A percentile compares a stretch with the other conserved stretches of the same genome.
Conservation (phyloP, 2,797 vertebrate genomes). For the Amazona finschi region DNA sequence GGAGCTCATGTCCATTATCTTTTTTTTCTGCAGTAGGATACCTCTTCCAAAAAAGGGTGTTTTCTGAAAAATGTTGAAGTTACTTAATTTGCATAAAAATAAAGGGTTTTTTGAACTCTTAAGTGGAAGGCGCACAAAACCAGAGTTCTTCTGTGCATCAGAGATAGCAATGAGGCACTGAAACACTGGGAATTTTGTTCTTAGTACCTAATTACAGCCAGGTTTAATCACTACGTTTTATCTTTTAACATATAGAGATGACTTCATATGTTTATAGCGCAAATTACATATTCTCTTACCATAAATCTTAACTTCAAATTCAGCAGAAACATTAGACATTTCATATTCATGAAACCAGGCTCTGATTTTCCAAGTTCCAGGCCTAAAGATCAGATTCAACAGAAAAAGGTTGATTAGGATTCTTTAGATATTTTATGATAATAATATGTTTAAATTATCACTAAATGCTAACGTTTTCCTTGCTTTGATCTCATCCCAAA, state of each 20-base stretch:
- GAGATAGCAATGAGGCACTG: neutral
- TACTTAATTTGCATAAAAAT: neutral
- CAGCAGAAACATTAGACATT: constrained; percentile 60
- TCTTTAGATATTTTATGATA: neutral
- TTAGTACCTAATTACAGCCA: neutral
- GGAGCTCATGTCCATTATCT: neutral
- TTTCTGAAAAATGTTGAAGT: neutral
- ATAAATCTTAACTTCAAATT: constrained; percentile 75
- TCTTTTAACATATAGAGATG: neutral
- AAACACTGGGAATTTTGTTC: neutral
- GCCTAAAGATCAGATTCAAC: constrained; percentile 53
- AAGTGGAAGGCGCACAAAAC: neutral
- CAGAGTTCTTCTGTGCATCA: neutral
- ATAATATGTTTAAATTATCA: neutral
- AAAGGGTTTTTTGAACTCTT: neutral
- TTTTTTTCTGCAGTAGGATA: neutral
- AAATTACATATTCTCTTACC: constrained; percentile 46
- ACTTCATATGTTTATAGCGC: neutral
- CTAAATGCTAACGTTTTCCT: neutral
- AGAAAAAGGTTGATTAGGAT: neutral
- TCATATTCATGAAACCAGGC: constrained; percentile 57
- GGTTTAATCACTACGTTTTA: neutral
- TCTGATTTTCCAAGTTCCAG: constrained; percentile 74
- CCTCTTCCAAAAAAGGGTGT: neutral
- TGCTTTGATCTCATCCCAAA: neutral